Base-by-base conservation (phyloP, 2,888 invertebrate species). In the Chalcosyrphus nemorum region DNA sequence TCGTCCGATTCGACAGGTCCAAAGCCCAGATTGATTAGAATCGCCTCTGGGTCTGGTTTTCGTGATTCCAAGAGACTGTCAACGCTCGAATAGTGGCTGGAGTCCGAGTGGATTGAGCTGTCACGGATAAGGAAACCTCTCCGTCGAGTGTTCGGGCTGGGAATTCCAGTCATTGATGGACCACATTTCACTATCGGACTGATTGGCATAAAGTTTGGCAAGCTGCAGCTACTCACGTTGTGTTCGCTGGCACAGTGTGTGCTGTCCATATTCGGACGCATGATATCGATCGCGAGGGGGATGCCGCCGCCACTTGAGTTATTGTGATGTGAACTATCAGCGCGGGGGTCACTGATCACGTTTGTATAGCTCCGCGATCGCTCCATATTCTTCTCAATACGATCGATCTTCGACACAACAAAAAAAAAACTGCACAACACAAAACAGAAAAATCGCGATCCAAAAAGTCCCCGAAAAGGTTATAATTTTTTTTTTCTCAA, bases 11-110 rank as follows among this genome's bases (percentile, higher is more conserved):
- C 93, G 72, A 94, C 93, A 6, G 95, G 96, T 0, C 96, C 96
- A 90, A 96, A 96, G 9, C 97, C 97, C 68, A 96, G 92, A 86
- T 95, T 96, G 61, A 96, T 92, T 27, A 98, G 93, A 70, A 98
- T 95, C 68, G 96, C 96, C 90, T 98, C 97, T 0, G 98, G 97
- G 92, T 98, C 97, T 19, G 96, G 96, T 89, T 95, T 95, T 41
- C 98, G 93, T 15, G 96, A 94, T 87, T 97, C 96, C 87, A 98
- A 92, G 59, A 97, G 93, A 89, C 96, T 96, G 89, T 97, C 95
- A 35, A 97, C 95, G 88, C 95, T 93, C 65, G 96, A 96, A 88
- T 96, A 96, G 80, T 93, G 93, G 87, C 95, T 95, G 68, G 94
- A 92, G 78, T 92, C 92, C 21, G 92, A 92, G 54, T 91, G 90